Evolutionary conservation across 1,140 invertebrate species (phyloP).

Genomic region (Physella acuta): DNA sequence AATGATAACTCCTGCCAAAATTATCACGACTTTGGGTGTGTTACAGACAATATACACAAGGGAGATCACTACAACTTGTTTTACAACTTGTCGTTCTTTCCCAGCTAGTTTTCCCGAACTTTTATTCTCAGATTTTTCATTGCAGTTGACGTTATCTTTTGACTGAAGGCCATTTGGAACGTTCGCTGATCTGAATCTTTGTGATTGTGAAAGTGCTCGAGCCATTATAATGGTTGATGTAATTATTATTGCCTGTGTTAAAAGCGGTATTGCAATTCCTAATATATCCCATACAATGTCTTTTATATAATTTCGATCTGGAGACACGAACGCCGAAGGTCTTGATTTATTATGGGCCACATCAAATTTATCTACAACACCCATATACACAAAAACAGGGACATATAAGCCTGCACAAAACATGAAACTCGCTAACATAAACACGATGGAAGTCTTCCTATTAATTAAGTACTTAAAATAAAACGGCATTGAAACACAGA

Average conservation of each 20-base stretch:
- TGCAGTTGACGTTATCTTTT: too few relatives aligned
- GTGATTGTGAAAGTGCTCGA: neutral
- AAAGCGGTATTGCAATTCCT: neutral
- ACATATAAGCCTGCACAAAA: neutral
- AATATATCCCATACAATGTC: neutral
- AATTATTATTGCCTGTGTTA: neutral
- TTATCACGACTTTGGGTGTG: conserved; percentile 6
- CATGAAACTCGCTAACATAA: neutral
- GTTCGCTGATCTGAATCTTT: too few relatives aligned
- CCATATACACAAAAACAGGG: neutral
- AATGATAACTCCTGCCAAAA: neutral
- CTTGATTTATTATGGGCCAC: neutral
- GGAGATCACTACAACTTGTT: conserved; percentile 7
- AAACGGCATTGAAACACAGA: neutral
- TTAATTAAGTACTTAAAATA: neutral
- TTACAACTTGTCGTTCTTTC: neutral
- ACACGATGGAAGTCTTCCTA: neutral
- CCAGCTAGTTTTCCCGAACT: too few relatives aligned
- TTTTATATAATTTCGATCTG: neutral
- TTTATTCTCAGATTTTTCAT: too few relatives aligned
- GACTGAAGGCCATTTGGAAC: too few relatives aligned
- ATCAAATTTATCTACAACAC: neutral
- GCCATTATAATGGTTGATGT: neutral
- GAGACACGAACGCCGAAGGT: neutral
- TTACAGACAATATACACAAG: conserved; percentile 1